Base-by-base conservation (phyloP, 2,113 vertebrate species). In the Melospiza georgiana region DNA sequence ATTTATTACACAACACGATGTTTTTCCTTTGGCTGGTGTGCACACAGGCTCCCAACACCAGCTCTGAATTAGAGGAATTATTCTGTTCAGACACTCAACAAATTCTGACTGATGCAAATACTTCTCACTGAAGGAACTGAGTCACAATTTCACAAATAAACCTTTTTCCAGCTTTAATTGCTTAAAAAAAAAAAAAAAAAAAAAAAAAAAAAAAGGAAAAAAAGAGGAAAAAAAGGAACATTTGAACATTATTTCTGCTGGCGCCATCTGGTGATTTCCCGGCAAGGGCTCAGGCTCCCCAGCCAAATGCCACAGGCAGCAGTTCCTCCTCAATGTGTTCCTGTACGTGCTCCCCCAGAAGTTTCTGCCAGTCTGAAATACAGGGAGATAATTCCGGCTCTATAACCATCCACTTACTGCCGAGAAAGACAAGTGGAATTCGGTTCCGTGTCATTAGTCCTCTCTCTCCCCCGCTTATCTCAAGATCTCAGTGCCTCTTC, bases 211-310 rank as follows among this genome's bases (percentile, higher is more conserved):
- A 68, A 30, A 18, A 22, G 12, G 10, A 37, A 37, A 12, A 16
- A 48, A 24, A 13, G 5, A 13, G 7, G 8, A 49, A 9, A 49
- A 49, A 55, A 75, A 22, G 13, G 52, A 74, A 24, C 44, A 44
- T 84, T 89, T 57, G 77, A 61, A 92, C 65, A 33, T 59, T 63
- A 79, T 92, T 93, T 96, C 92, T 86, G 15, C 37, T 28, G 81
- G 93, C 73, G 73, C 96, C 95, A 95, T 87, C 95, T 97, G 95
- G 93, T 96, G 95, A 94, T 81, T 52, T 93, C 89, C 72, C 68
- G 0, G 57, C 89, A 65, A 87, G 51, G 71, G 71, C 90, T 95
- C 24, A 16, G 3, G 2, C 28, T 94, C 87, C 93, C 41, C 63
- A 72, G 81, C 73, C 91, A 59, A 91, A 11, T 6, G 80, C 54